Evolutionary conservation across 2,113 vertebrate genomes (phyloP).

Genomic region (Nipponia nippon): DNA sequence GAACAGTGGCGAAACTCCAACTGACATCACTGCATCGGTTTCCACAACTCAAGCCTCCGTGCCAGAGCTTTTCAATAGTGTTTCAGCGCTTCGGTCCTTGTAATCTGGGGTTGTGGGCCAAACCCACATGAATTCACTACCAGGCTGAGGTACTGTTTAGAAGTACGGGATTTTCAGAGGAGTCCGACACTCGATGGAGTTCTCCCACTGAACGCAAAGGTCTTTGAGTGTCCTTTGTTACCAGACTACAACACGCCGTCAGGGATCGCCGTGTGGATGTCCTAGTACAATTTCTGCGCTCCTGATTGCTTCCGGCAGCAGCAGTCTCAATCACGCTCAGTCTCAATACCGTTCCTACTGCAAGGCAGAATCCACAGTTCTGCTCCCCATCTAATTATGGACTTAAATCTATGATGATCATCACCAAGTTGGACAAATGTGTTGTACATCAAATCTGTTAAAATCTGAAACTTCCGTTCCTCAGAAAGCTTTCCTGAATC

Average conservation of each 20-base stretch:
- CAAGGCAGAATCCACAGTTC: not conserved
- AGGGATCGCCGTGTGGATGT: not conserved
- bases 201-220: not conserved
- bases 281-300: not conserved
- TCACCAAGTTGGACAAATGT: not conserved
- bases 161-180: not conserved
- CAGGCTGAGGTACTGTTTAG: not conserved
- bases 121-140: not conserved
- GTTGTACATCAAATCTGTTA: not conserved
- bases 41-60: not conserved
- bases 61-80: not conserved
- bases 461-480: not conserved
- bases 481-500: not conserved
- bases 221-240: not conserved
- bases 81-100: not conserved
- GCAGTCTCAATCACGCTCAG: not conserved
- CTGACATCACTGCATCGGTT: slow-evolving; percentile 10
- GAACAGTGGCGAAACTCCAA: not conserved
- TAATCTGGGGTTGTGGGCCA: not conserved
- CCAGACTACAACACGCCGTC: not conserved
- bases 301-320: not conserved
- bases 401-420: not conserved
- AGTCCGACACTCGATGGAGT: not conserved
- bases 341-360: not conserved
- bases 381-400: not conserved